Base-by-base conservation (phyloP, 1,140 invertebrate genomes). In the Teleogryllus occipitalis region DNA sequence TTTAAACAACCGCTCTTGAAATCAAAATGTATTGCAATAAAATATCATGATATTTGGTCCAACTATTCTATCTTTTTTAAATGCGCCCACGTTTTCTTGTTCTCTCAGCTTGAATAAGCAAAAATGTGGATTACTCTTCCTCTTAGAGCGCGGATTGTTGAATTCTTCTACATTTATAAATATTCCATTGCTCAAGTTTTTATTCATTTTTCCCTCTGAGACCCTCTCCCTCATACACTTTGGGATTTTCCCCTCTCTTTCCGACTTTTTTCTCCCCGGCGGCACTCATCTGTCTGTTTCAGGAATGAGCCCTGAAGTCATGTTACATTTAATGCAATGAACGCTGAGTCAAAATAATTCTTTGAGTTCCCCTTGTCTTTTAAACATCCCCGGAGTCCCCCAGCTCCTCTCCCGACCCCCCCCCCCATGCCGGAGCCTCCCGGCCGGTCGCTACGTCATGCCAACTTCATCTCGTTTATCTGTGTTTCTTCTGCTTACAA, bases 301-400 rank as follows among this genome's bases (percentile, higher is more conserved):
- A 22, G 15, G 47, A 79, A 74, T 79, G 54, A 77, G 39, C 75
- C 79, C 54, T 7, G 47, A 76, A 77, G 75, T 76, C 79, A 80
- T 65, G 79, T 80, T 77, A 80, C 79, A 77, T 77, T 80, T 80
- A 80, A 80, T 80, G 79, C 76, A 80, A 80, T 80, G 75, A 80
- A 80, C 75, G 75, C 75, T 39, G 22, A 80, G 75, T 80, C 48
- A 80, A 65, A 80, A 80, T 80, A 46, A 80, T 80, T 80, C 75
- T 80, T 80, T 80, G 47, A 78, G 78, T 77, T 78, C 78, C 72
- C 54, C 78, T 78, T 78, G 78, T 78, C 78, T 73, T 78, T 78
- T 49, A 72, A 47, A 77, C 48, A 18, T 49, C 78, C 76, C 48
- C 6, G 15, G 18, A 18, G 22, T 7, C 47, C 39, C 8, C 18